phyloP scores from a whole-genome alignment of 1,140 invertebrate species.

The Mactra quadrangularis region DNA sequence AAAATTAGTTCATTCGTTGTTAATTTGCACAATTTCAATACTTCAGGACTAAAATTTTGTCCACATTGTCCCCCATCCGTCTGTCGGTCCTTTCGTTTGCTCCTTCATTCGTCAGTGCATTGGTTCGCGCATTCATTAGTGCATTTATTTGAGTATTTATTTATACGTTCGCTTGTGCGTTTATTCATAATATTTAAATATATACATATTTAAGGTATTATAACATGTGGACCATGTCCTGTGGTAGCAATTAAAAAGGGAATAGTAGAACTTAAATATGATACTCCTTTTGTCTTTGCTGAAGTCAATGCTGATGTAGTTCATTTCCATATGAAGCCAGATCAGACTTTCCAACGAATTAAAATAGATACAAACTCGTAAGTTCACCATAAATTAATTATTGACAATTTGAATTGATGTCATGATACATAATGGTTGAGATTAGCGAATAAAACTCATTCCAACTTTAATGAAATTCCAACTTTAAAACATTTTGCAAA shows the following conservation, averaged over 20 bases:
- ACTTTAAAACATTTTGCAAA: neutral
- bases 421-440: neutral
- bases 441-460: neutral
- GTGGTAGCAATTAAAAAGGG: slow-evolving; percentile 88
- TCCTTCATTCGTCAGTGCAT: too few species aligned
- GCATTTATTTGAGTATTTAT: too few species aligned
- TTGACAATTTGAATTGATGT: neutral
- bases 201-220: slow-evolving; percentile 81
- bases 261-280: slow-evolving; percentile 88
- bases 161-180: too few species aligned
- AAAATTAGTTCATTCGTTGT: too few species aligned
- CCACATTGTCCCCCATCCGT: too few species aligned
- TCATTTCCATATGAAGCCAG: slow-evolving; percentile 74
- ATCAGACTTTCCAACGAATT: neutral
- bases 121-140: too few species aligned
- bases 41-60: too few species aligned
- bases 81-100: too few species aligned
- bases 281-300: slow-evolving; percentile 90
- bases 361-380: neutral
- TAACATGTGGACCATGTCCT: slow-evolving; percentile 87
- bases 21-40: too few species aligned
- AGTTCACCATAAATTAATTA: neutral
- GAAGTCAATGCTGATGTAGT: slow-evolving; percentile 91
- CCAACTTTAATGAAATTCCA: neutral
- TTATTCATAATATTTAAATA: too few species aligned